Base-by-base conservation (phyloP, 2,113 vertebrate species). In the Fulmarus glacialis region DNA sequence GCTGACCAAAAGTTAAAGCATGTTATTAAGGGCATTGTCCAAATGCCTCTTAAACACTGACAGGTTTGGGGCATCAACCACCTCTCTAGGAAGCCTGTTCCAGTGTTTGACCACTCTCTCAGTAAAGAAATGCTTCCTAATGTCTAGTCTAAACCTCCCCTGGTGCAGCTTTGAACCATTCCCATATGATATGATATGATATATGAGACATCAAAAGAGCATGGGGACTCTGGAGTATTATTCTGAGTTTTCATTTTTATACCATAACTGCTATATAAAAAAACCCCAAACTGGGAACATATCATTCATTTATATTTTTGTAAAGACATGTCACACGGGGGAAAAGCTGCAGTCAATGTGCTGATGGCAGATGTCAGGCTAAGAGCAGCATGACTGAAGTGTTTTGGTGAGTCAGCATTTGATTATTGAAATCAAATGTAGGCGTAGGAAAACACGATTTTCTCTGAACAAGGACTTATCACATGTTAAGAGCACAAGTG, bases 391-490 rank as follows among this genome's bases (percentile, higher is more conserved):
- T 87, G 95, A 96, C 71, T 91, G 50, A 93, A 94, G 18, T 93
- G 80, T 84, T 93, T 77, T 66, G 47, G 59, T 95, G 95, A 96
- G 50, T 96, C 96, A 96, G 34, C 87, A 63, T 94, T 92, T 94
- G 82, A 92, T 96, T 96, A 87, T 2, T 66, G 89, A 96, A 88
- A 90, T 92, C 58, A 90, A 86, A 59, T 5, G 59, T 43, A 83
- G 66, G 58, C 1, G 9, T 80, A 72, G 32, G 74, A 86, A 90
- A 95, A 95, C 43, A 95, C 11, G 1, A 79, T 92, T 85, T 92
- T 82, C 71, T 90, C 52, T 80, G 52, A 77, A 75, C 7, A 36
- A 81, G 81, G 68, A 42, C 5, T 66, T 84, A 38, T 1, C 59
- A 91, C 23, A 2, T 85, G 82, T 93, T 85, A 72, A 45, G 24